phyloP scores from a whole-genome alignment of 2,797 vertebrate species.

The Leptodactylus fallax region DNA sequence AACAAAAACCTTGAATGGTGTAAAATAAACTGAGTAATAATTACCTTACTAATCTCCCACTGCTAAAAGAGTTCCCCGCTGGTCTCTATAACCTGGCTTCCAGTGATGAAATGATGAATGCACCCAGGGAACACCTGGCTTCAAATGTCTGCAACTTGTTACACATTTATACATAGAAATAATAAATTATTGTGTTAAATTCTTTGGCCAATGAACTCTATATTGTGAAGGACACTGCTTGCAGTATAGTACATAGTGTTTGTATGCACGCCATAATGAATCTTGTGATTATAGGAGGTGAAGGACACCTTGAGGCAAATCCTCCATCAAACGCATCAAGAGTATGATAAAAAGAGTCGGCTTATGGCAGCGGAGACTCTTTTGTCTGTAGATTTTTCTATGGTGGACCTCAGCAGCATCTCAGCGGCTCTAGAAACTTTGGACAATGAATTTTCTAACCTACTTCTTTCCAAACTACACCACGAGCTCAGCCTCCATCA shows the following conservation, averaged over 20 bases:
- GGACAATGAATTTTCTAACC: slow-evolving; percentile 63
- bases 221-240: slow-evolving; percentile 2
- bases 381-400: slow-evolving; percentile 61
- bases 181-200: neutral
- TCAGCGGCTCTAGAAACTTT: slow-evolving; percentile 64
- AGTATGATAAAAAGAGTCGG: slow-evolving; percentile 65
- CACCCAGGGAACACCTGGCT: too few species aligned
- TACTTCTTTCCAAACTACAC: slow-evolving; percentile 71
- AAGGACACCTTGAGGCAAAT: slow-evolving; percentile 70
- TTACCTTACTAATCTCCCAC: too few species aligned
- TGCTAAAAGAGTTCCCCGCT: too few species aligned
- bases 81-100: too few species aligned
- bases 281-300: slow-evolving; percentile 64
- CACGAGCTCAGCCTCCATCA: slow-evolving; percentile 60
- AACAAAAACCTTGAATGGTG: too few species aligned
- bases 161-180: neutral
- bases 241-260: slow-evolving; percentile 6
- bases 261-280: neutral
- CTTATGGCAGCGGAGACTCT: slow-evolving; percentile 71
- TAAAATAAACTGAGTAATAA: too few species aligned
- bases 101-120: too few species aligned
- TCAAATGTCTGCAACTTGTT: too few species aligned
- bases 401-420: slow-evolving; percentile 71
- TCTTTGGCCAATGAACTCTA: too few species aligned
- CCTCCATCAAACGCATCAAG: slow-evolving; percentile 68